Evolutionary conservation across 2,888 invertebrate genomes (phyloP), one percentile per base, ranked within the genome.

Genomic region (Platypus cylindrus): DNA sequence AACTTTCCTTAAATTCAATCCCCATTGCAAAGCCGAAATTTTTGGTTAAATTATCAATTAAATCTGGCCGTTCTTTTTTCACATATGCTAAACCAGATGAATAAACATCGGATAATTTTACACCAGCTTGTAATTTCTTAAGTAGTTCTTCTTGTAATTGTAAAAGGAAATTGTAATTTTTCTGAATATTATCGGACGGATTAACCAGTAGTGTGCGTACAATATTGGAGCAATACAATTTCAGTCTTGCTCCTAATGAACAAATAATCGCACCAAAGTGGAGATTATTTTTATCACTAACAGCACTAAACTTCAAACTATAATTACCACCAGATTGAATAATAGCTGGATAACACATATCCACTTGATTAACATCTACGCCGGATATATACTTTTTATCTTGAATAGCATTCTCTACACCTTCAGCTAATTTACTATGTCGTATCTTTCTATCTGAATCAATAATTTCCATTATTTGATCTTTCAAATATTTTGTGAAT

Each of bases 251-350:
- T 3, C 97, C 98, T 43, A 99, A 63, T 8, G 87, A 87, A 59
- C 94, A 94, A 29, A 94, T 82, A 45, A 99, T 94, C 0, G 91
- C 81, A 25, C 94, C 97, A 62, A 95, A 98, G 62, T 97, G 93
- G 37, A 98, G 62, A 45, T 75, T 75, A 57, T 91, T 91, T 58
- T 94, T 93, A 59, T 97, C 94, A 49, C 93, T 90, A 2, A 78
- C 78, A 3, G 87, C 89, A 55, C 93, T 95, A 63, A 97, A 98
- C 64, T 98, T 99, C 28, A 99, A 70, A 54, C 44, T 54, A 65
- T 97, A 98, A 55, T 84, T 79, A n/a, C 95, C 97, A 5, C 98
- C 98, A 20, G 95, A 97, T 60, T 98, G 98, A 52, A 99, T 90
- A 38, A 99, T 99, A 0, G 98, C 89, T 1, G 95, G 93, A 59